A percentile compares a stretch with the other conserved stretches of the same genome.
phyloP scores from a whole-genome alignment of 2,888 invertebrate species.

The Nycteola revayana region DNA sequence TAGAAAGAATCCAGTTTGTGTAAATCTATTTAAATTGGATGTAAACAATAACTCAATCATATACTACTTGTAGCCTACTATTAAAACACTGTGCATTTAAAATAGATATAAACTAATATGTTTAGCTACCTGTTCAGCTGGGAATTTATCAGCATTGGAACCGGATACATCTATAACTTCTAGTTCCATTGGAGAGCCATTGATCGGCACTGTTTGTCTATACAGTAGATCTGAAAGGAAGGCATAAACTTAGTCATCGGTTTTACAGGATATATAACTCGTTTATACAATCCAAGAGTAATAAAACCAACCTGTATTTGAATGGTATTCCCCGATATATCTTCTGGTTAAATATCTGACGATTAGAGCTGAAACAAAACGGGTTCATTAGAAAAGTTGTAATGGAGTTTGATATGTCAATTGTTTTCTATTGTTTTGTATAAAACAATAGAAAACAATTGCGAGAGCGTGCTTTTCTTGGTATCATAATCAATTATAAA shows the following conservation, averaged over 20 bases:
- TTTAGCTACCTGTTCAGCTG: slow-evolving; percentile 78
- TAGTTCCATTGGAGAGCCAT: slow-evolving; percentile 87
- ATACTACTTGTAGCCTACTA: too few relatives aligned
- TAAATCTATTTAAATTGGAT: too few relatives aligned
- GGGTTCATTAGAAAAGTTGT: too few relatives aligned
- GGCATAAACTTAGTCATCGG: slow-evolving; percentile 19
- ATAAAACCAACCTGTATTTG: slow-evolving; percentile 85
- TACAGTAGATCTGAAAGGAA: slow-evolving; percentile 87
- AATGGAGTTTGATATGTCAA: too few relatives aligned
- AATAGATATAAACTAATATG: too few relatives aligned
- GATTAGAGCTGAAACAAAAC: slow-evolving; percentile 84
- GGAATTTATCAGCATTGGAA: slow-evolving; percentile 84
- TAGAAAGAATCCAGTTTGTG: too few relatives aligned
- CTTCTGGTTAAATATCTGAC: slow-evolving; percentile 89
- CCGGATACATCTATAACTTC: slow-evolving; percentile 91
- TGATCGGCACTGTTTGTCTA: slow-evolving; percentile 87
- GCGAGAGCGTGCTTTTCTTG: too few relatives aligned
- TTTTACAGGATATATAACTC: slow-evolving; percentile 4
- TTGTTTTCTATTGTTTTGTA: too few relatives aligned
- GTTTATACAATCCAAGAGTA: background rate
- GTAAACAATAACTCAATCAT: too few relatives aligned
- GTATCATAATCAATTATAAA: too few relatives aligned
- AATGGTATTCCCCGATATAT: slow-evolving; percentile 91
- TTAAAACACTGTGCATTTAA: too few relatives aligned
- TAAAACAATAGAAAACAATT: too few relatives aligned